Evolutionary conservation across 2,888 invertebrate species (phyloP).

Genomic region (Leptopilina drosophilae): DNA sequence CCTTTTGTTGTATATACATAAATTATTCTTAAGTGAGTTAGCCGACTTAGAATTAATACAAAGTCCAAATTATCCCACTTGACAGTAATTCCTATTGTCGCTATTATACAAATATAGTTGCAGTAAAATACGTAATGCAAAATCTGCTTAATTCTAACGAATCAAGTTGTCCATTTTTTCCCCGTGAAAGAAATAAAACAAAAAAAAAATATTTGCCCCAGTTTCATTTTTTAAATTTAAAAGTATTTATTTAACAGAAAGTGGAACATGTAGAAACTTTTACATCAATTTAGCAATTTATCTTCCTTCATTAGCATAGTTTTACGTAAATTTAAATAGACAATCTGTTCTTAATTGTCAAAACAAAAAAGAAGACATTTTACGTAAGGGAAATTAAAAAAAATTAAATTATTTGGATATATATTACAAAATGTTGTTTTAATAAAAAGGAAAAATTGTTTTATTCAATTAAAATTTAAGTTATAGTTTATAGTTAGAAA

Average conservation of each 20-base stretch:
- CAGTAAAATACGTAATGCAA: constrained; percentile 6
- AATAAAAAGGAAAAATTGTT: too few species aligned
- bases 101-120: neutral
- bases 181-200: too few species aligned
- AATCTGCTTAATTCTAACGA: constrained; percentile 11
- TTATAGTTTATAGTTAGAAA: too few species aligned
- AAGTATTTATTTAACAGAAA: constrained; percentile 19
- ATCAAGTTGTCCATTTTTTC: neutral
- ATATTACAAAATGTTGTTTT: too few species aligned
- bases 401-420: too few species aligned
- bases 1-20: neutral
- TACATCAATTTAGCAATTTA: constrained; percentile 28
- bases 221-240: neutral
- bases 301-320: constrained; percentile 27
- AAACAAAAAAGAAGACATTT: neutral
- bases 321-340: constrained; percentile 21
- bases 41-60: constrained; percentile 6
- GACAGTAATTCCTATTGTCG: neutral
- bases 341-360: neutral
- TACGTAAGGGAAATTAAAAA: too few species aligned
- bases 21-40: neutral
- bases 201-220: neutral
- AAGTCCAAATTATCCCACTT: constrained; percentile 11
- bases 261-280: constrained; percentile 26
- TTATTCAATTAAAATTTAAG: too few species aligned